Evolutionary conservation across 1,140 invertebrate species (phyloP).

Genomic region (Neotoxoptera formosana): DNA sequence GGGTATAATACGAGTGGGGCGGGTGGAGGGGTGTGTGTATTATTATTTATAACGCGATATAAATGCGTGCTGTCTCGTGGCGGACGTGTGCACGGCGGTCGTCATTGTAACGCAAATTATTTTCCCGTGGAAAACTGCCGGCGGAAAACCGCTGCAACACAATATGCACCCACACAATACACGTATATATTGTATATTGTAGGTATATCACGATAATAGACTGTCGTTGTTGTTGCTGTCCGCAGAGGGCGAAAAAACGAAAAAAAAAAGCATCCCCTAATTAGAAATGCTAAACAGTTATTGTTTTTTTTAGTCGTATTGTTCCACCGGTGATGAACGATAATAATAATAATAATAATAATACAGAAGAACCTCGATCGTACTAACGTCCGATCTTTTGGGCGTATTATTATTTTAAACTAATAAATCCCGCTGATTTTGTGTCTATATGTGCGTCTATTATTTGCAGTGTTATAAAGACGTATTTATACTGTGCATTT

Average conservation of each 20-base stretch:
- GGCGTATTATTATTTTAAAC: neutral
- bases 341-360: neutral
- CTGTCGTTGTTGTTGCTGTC: neutral
- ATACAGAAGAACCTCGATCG: neutral
- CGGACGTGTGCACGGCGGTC: neutral
- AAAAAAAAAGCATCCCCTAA: neutral
- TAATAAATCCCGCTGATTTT: neutral
- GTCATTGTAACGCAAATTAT: slow-evolving; percentile 20
- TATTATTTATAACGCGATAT: neutral
- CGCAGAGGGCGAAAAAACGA: neutral
- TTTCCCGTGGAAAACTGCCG: neutral
- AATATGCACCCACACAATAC: too few relatives aligned
- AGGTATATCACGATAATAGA: neutral
- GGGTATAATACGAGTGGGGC: neutral
- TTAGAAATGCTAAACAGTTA: neutral
- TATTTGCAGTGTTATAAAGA: too few relatives aligned
- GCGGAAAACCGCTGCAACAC: neutral
- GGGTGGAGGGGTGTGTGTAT: too few relatives aligned
- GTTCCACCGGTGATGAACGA: neutral
- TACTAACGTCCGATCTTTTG: neutral
- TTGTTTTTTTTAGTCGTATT: neutral
- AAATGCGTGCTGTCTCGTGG: neutral
- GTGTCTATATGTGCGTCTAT: too few relatives aligned
- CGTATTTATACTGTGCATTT: too few relatives aligned
- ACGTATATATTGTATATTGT: neutral